Evolutionary conservation across 2,888 invertebrate species (phyloP), one percentile per base, ranked within the genome.

Genomic region (Andricus curvator): DNA sequence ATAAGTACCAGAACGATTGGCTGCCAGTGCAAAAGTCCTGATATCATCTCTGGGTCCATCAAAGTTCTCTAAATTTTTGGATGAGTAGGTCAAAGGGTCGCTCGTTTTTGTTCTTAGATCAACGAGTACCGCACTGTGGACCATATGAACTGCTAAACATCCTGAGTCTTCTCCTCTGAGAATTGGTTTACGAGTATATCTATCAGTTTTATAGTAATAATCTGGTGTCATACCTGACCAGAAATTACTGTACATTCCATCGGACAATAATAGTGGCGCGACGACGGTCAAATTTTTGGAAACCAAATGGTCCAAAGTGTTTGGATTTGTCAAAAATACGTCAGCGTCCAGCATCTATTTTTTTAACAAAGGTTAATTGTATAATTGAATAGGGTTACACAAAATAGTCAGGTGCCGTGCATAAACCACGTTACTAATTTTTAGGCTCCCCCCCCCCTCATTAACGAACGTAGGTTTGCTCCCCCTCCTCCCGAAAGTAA

Each of bases 161-260:
- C 98, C 98, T 1, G 93, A 90, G 79, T 94, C 94, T 81, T 95
- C 94, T n/a, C n/a, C n/a, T 83, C 95, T 94, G 66, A 97, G 93
- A 77, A 99, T 97, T 2, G 96, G 95, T 87, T 96, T 95, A 91
- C 25, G 25, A 25, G 25, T 25, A 25, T 99, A 99, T 67, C 97
- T 96, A 8, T 97, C 96, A 0, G 98, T 97, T 88, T 98, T 94
- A 90, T 98, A 98, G 91, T 98, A 97, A 90, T 96, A 98, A 83
- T 96, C 95, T 0, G 95, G 94, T 0, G 96, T 95, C 97, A 99
- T 98, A 6, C 97, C 99, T 87, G 97, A 97, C 99, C 99, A 99
- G 93, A 98, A 99, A 93, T 99, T 99, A 22, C 98, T 98, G 92
- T 99, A 99, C 60, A 97, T 93, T 20, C 97, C 97, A 82, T 97